Evolutionary conservation across 2,888 invertebrate species (phyloP).

Genomic region (Lepidochrysops patricia): DNA sequence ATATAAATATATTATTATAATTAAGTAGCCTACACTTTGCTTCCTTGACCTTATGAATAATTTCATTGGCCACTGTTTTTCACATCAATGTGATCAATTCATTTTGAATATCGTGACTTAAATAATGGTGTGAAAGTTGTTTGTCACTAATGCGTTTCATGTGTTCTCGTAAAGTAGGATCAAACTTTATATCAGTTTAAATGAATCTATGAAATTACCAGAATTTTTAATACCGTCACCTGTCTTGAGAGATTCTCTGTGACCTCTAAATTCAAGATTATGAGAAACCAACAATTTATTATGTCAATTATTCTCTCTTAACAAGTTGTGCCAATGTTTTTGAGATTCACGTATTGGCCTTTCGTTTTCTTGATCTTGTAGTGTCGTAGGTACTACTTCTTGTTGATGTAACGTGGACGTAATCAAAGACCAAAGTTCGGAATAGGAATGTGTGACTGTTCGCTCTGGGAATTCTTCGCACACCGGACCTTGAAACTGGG

Average conservation of each 20-base stretch:
- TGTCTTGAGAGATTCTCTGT: slow-evolving; percentile 7
- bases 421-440: no score
- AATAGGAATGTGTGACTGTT: no score
- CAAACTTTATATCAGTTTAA: slow-evolving; percentile 15
- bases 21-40: no score
- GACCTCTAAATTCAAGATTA: slow-evolving; percentile 9
- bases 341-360: slow-evolving; percentile 17
- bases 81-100: slow-evolving; percentile 19
- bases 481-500: no score
- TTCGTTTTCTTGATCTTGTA: slow-evolving; percentile 20
- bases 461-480: no score
- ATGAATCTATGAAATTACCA: slow-evolving; percentile 16
- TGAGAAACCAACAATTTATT: slow-evolving; percentile 1
- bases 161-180: slow-evolving; percentile 17
- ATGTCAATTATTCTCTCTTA: slow-evolving; percentile 6
- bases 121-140: slow-evolving; percentile 19
- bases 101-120: slow-evolving; percentile 17
- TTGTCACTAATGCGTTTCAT: slow-evolving; percentile 18
- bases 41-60: no score
- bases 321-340: slow-evolving; percentile 18
- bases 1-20: no score
- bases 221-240: slow-evolving; percentile 15
- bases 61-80: no score
- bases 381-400: no score
- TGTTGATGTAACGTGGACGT: no score